Base-by-base conservation (phyloP, 1,140 invertebrate species). In the Drosophila grimshawi region DNA sequence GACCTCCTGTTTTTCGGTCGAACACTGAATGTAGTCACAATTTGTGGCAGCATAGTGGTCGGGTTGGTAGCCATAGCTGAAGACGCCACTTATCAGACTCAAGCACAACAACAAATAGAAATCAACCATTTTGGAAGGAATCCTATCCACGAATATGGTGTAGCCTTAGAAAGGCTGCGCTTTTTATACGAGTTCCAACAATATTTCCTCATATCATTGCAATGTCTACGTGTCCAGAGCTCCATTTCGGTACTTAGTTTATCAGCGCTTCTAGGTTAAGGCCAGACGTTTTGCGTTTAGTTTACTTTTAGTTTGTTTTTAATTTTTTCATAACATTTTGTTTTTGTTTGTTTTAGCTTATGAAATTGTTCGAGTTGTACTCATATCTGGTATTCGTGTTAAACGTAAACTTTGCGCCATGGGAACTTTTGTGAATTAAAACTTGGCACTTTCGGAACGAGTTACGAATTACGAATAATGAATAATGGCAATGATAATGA, bases 171-270 rank as follows among this genome's bases (percentile, higher is more conserved):
- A 52, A 69, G 68, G 64, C 64, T 69, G n/a, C 55, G 57, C 65
- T 66, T 88, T 86, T 77, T 88, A 86, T 86, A 86, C 59, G 41
- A 39, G 33, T 48, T 51, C 33, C 4, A n/a, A 7, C 41, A 29
- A 5, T 27, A 60, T 70, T 79, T 74, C 56, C 69, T 57, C 67
- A 70, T 82, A 79, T 71, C 62, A 55, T 76, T 48, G 80, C 71
- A 79, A 82, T 86, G 76, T 74, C 67, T 88, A 86, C 82, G 82
- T 86, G 82, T 80, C 48, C 51, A 19, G 33, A 39, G 73, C 61
- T 19, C 39, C 51, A 33, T 81, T 85, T 77, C 19, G 37, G 5
- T 52, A 33, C 62, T 72, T 67, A 63, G 56, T 56, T 68, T 61
- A 60, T 76, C 48, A 57, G 48, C 60, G 39, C n/a, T 55, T 53